These are phyloP conservation scores for Ornithoptera alexandrae DNA, from an alignment of 2,888 invertebrate genomes.

Conservation along the genomic window DNA sequence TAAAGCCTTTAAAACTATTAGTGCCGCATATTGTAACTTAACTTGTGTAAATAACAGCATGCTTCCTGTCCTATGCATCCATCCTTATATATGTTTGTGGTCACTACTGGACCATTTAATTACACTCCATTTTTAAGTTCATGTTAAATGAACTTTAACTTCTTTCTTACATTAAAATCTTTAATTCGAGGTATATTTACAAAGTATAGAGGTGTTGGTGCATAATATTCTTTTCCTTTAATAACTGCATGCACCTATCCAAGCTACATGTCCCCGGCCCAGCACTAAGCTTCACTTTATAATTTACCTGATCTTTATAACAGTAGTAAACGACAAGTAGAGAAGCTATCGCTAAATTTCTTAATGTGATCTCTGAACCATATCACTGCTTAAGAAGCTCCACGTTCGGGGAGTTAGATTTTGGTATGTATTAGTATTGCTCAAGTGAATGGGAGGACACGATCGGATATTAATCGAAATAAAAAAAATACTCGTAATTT, in stretches of 20 bases:
- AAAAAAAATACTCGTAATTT: slow-evolving; percentile 50
- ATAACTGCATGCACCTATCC: slow-evolving; percentile 68
- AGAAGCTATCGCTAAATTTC: background rate
- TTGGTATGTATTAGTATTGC: slow-evolving; percentile 75
- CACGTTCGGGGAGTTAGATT: slow-evolving; percentile 58
- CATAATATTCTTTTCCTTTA: slow-evolving; percentile 45
- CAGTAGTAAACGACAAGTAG: background rate
- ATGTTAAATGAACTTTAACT: slow-evolving; percentile 61
- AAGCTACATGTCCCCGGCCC: slow-evolving; percentile 48
- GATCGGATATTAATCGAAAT: slow-evolving; percentile 54
- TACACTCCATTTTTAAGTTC: slow-evolving; percentile 12
- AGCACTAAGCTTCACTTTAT: slow-evolving; percentile 40
- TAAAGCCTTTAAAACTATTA: slow-evolving; percentile 35
- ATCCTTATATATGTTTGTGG: slow-evolving; percentile 56
- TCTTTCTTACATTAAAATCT: slow-evolving; percentile 42
- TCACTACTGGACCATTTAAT: slow-evolving; percentile 47
- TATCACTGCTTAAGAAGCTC: slow-evolving; percentile 67
- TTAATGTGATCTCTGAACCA: slow-evolving; percentile 67
- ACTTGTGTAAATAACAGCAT: slow-evolving; percentile 55
- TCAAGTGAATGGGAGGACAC: slow-evolving; percentile 61
- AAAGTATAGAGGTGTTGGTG: slow-evolving; percentile 49
- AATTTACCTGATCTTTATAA: background rate
- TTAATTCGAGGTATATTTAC: slow-evolving; percentile 37
- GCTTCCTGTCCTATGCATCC: slow-evolving; percentile 56
- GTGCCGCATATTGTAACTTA: slow-evolving; percentile 34